Base-by-base conservation (phyloP, 64 coral and sea anemone species). In the Stichodactyla helianthus region DNA sequence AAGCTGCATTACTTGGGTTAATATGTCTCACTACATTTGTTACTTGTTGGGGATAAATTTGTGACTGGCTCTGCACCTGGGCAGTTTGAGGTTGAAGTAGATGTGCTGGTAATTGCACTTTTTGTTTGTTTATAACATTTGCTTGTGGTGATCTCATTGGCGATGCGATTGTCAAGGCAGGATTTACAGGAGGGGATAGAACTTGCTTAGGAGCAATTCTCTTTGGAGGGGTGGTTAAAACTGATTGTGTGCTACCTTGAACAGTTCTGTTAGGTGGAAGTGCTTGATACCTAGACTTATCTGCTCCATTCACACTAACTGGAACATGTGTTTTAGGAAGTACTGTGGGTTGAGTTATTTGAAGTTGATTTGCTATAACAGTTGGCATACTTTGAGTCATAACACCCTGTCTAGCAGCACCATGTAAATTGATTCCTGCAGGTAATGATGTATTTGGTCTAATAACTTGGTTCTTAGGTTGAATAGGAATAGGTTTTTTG, bases 401-500 rank as follows among this genome's bases (percentile, higher is more conserved):
- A 71, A 27, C 7, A 9, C 18, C 67, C 13, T 71, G 77, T 12
- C 20, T 51, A 22, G 52, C 14, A 54, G 20, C 53, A 53, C 78
- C 14, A 51, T 81, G 50, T 22, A 53, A 13, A 6, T 51, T 81
- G 13, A 81, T 81, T 2, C 78, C 78, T 4, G 15, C 26, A 8
- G 35, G 78, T 8, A 81, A 8, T n/a, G 78, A 19, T 5, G 78
- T 81, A 22, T 91, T 84, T 18, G 89, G 77, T 52, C 85, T 86
- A 50, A 91, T 25, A 59, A 85, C 76, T 55, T 90, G 93, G 25
- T 88, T 95, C 79, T 96, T 96, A 50, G 94, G 94, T 77, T 96
- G 94, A 64, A 96, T 96, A 31, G 94, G 94, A 18, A 96, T 96
- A 17, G 94, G 94, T 25, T 96, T 96, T 80, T 96, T 96, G 15